Conservation (phyloP, 2,797 vertebrate species). For the Saxicola maurus region DNA sequence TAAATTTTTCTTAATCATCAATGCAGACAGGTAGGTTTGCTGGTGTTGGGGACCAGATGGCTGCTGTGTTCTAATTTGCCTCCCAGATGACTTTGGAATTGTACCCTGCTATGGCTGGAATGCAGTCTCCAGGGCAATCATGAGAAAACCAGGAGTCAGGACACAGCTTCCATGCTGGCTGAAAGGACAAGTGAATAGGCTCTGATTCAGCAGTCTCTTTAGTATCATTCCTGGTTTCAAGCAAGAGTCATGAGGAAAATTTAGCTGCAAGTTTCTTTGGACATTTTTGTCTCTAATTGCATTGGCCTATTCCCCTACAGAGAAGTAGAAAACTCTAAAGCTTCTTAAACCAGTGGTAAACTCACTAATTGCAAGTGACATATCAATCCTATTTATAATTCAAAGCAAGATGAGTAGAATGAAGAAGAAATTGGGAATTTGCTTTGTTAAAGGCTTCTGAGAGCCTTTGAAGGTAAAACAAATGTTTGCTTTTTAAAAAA, state of each 20-base stretch:
- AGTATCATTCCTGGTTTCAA: background rate
- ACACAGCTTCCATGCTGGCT: background rate
- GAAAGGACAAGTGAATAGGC: background rate
- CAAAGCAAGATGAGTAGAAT: background rate
- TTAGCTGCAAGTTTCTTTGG: background rate
- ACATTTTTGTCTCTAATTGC: background rate
- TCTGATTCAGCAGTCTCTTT: background rate
- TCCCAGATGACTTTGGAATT: constrained; percentile 1
- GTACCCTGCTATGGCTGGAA: background rate
- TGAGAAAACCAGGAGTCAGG: background rate
- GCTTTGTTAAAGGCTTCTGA: background rate
- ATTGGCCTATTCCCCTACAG: background rate
- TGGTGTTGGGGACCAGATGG: constrained; percentile 24
- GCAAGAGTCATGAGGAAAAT: background rate
- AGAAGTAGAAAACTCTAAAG: background rate
- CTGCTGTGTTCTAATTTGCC: background rate
- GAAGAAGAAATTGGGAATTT: background rate
- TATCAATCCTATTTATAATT: background rate
- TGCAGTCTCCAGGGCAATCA: background rate
- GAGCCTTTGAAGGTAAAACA: background rate
- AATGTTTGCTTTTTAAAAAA: background rate
- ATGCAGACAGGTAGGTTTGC: background rate
- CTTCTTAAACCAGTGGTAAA: background rate
- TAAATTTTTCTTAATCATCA: background rate
- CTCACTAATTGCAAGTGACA: background rate